These are phyloP conservation scores for Apteryx owenii DNA, from an alignment of 2,113 vertebrate species.

Conservation along the genomic window DNA sequence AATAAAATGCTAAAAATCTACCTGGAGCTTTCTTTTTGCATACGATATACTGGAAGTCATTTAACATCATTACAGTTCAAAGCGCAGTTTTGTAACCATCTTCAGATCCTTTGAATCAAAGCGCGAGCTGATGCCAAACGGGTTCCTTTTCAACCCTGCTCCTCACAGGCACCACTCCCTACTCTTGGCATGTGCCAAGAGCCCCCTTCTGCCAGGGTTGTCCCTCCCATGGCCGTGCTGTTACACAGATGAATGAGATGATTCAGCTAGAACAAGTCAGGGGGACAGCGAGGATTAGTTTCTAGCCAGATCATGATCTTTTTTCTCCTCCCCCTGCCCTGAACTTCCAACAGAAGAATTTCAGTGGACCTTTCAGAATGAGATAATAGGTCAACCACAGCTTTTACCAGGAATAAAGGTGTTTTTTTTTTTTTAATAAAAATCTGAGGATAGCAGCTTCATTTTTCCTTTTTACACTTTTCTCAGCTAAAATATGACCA, in stretches of 20 bases:
- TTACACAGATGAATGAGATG: not conserved
- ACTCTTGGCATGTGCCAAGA: no score
- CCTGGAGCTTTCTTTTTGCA: not conserved
- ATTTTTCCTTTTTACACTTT: not conserved
- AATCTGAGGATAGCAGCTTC: not conserved
- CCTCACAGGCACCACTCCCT: not conserved
- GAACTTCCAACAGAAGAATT: not conserved
- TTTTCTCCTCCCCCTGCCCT: not conserved
- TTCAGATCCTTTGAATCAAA: not conserved
- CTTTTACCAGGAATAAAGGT: not conserved
- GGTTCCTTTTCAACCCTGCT: not conserved
- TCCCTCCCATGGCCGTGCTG: no score
- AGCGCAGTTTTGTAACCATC: not conserved
- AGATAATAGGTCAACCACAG: not conserved
- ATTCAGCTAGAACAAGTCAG: not conserved
- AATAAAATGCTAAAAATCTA: not conserved
- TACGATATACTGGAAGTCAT: not conserved
- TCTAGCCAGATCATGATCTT: not conserved
- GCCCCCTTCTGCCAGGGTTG: not conserved
- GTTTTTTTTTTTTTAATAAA: not conserved
- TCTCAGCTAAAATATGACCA: not conserved
- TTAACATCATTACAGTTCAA: not conserved
- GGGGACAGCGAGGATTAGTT: not conserved
- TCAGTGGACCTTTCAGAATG: not conserved
- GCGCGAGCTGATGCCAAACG: fast-evolving